Conservation (phyloP, 2,797 vertebrate species). For the Anisognathus igniventris region DNA sequence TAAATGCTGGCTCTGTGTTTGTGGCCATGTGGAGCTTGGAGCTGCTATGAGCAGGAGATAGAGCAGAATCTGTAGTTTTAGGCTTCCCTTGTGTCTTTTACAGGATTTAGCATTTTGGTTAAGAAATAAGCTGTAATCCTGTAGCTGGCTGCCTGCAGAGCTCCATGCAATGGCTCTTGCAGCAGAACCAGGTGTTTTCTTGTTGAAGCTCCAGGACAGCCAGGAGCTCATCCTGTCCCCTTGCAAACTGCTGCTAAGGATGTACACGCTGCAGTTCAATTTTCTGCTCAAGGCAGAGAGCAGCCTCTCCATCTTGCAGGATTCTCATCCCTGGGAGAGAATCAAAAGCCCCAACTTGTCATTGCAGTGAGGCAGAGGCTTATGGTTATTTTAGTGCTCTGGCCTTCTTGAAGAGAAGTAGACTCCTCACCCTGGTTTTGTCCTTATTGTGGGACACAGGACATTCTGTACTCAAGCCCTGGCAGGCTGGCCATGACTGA, state of each 20-base stretch:
- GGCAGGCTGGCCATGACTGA: neutral
- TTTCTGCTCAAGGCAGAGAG: neutral
- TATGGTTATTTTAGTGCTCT: neutral
- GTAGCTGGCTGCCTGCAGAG: neutral
- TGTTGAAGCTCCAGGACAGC: neutral
- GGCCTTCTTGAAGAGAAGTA: neutral
- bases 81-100: neutral
- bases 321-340: neutral
- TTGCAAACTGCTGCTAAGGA: neutral
- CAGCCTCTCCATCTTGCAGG: fast-evolving
- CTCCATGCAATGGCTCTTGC: neutral
- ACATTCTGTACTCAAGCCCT: neutral
- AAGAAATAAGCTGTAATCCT: neutral
- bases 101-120: neutral
- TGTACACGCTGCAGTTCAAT: neutral
- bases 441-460: fast-evolving
- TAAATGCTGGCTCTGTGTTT: neutral
- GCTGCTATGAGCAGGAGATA: neutral
- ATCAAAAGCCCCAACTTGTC: fast-evolving
- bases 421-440: neutral
- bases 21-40: neutral
- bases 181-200: neutral
- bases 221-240: neutral
- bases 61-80: neutral
- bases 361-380: neutral